Evolutionary conservation across 1,140 invertebrate genomes (phyloP).

Genomic region (Cyclina sinensis): DNA sequence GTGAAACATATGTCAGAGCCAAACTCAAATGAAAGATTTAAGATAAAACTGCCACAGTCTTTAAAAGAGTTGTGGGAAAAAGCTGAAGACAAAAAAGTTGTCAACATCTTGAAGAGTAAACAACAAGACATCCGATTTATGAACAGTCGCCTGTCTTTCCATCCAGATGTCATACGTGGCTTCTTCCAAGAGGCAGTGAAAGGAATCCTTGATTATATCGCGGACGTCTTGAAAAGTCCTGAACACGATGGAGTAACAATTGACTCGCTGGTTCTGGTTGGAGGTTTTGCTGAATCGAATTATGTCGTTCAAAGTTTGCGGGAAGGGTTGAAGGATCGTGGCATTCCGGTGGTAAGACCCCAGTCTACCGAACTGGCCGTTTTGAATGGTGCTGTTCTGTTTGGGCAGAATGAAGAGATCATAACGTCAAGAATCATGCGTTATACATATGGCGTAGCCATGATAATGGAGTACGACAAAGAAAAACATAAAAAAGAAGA

Average conservation of each 20-base stretch:
- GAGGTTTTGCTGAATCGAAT: no score
- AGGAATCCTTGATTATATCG: slow-evolving; percentile 6
- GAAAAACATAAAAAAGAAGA: slow-evolving; percentile 1
- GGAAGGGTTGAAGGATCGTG: no score
- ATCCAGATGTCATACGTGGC: background rate
- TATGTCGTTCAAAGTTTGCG: no score
- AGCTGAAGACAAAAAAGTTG: background rate
- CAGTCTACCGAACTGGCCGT: no score
- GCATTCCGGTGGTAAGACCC: no score
- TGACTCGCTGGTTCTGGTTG: slow-evolving; percentile 28
- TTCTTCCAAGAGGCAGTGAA: slow-evolving; percentile 23
- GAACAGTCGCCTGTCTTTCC: background rate
- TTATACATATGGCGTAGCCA: no score
- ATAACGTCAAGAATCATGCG: no score
- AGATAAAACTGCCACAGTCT: slow-evolving; percentile 7
- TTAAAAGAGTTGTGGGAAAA: slow-evolving; percentile 47
- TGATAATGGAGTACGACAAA: no score
- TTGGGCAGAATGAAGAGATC: no score
- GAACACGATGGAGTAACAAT: background rate
- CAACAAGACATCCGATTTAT: background rate
- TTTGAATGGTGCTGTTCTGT: no score
- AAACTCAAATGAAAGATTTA: background rate
- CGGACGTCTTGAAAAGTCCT: background rate
- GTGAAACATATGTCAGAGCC: slow-evolving; percentile 27
- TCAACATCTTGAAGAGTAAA: slow-evolving; percentile 14